phyloP scores from a whole-genome alignment of 1,140 invertebrate species.

The Cydia fagiglandana region DNA sequence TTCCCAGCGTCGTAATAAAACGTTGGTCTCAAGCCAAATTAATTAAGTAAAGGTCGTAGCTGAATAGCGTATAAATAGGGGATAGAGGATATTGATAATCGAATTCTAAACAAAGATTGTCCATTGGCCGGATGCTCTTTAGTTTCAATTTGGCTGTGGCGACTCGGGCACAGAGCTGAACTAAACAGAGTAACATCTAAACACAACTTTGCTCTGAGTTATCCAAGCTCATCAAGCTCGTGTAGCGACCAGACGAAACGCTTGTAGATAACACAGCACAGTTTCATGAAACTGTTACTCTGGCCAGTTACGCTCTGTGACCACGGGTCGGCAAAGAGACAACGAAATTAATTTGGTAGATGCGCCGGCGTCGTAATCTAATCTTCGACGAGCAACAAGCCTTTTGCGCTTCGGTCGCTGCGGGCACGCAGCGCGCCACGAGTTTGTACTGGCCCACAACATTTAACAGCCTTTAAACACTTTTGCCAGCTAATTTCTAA shows the following conservation, averaged over 20 bases:
- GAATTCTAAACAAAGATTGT: constrained; percentile 64
- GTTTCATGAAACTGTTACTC: constrained; percentile 5
- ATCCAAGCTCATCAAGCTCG: no score
- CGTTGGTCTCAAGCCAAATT: constrained; percentile 27
- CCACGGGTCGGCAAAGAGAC: constrained; percentile 65
- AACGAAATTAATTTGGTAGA: constrained; percentile 75
- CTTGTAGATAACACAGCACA: neutral
- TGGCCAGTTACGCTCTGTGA: neutral
- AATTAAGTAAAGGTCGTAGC: constrained; percentile 23
- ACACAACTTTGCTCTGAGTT: constrained; percentile 3
- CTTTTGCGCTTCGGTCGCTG: constrained; percentile 16
- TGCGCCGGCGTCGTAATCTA: constrained; percentile 67
- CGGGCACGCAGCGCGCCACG: constrained; percentile 8
- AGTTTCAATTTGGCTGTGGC: constrained; percentile 47
- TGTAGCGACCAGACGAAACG: no score
- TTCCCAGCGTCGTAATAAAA: constrained; percentile 9
- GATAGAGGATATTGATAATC: constrained; percentile 57
- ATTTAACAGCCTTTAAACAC: neutral
- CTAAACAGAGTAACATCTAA: neutral
- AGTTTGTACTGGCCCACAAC: neutral
- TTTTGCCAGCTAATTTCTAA: no score
- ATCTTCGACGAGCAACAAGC: constrained; percentile 42
- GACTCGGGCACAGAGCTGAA: constrained; percentile 33
- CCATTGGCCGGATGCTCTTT: constrained; percentile 60
- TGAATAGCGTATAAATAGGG: constrained; percentile 26